Conservation (phyloP, 2,888 invertebrate genomes). For the Penaeus monodon region DNA sequence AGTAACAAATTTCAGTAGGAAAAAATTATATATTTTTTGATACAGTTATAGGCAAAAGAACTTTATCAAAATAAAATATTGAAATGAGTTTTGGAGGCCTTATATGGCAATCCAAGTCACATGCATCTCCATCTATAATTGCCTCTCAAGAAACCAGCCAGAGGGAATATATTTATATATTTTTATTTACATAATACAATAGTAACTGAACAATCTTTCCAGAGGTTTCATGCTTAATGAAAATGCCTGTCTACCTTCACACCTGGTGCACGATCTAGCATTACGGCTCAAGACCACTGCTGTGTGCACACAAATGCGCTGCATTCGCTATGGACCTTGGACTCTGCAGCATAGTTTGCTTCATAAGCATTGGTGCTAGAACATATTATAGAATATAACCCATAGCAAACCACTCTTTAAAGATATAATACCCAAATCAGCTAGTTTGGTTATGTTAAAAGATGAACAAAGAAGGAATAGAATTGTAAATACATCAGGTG, state of each 20-base stretch:
- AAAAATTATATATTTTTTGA: not conserved
- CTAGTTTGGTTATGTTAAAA: conserved; percentile 35
- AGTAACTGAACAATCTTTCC: conserved; percentile 67
- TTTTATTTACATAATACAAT: not conserved
- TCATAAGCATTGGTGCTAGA: conserved; percentile 85
- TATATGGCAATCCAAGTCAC: no score
- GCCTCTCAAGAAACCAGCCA: no score
- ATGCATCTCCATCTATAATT: no score
- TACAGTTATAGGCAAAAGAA: no score
- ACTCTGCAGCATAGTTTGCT: conserved; percentile 81
- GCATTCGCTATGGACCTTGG: conserved; percentile 87
- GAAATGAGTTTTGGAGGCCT: not conserved
- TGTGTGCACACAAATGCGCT: conserved; percentile 83
- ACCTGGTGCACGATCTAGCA: conserved; percentile 87
- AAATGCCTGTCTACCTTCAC: conserved; percentile 81
- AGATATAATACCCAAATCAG: conserved; percentile 24
- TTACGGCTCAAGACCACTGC: conserved; percentile 83
- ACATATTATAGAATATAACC: conserved; percentile 71
- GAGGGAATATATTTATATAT: no score
- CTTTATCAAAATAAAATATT: not conserved
- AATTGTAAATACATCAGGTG: not conserved
- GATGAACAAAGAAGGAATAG: not conserved
- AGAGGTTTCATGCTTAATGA: conserved; percentile 91
- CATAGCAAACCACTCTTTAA: conserved; percentile 34
- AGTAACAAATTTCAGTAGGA: no score